These are phyloP conservation scores for Brachionus rubens DNA, from an alignment of 1,140 invertebrate genomes.

Conservation along the genomic window DNA sequence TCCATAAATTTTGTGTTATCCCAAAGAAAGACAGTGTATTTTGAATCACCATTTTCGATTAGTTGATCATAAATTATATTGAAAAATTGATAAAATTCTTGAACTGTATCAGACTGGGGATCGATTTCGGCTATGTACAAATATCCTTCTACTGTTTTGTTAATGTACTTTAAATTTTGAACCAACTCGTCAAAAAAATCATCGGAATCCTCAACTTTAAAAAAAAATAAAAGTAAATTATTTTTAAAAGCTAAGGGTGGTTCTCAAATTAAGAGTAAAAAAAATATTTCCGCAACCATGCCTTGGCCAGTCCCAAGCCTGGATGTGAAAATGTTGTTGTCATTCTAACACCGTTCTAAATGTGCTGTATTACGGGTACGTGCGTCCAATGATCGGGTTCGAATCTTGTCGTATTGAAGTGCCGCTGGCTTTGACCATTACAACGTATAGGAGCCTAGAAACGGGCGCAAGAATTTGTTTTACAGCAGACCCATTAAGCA, in stretches of 20 bases:
- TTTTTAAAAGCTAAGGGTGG: neutral
- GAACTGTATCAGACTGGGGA: neutral
- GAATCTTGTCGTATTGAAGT: too few species aligned
- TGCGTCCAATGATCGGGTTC: too few species aligned
- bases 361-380: too few species aligned
- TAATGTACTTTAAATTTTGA: neutral
- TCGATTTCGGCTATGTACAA: neutral
- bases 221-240: neutral
- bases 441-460: too few species aligned
- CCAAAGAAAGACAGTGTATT: constrained; percentile 25
- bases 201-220: neutral
- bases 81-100: neutral
- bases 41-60: neutral
- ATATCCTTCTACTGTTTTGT: neutral
- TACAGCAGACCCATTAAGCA: too few species aligned
- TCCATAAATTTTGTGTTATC: constrained; percentile 8
- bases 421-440: too few species aligned
- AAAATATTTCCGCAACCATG: too few species aligned
- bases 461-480: too few species aligned
- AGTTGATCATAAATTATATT: neutral
- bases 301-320: too few species aligned
- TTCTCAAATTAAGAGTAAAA: too few species aligned
- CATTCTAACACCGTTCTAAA: too few species aligned
- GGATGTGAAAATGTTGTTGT: too few species aligned
- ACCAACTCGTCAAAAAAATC: neutral